These are phyloP conservation scores for Anorthoa munda DNA, from an alignment of 2,888 invertebrate species.

Conservation along the genomic window DNA sequence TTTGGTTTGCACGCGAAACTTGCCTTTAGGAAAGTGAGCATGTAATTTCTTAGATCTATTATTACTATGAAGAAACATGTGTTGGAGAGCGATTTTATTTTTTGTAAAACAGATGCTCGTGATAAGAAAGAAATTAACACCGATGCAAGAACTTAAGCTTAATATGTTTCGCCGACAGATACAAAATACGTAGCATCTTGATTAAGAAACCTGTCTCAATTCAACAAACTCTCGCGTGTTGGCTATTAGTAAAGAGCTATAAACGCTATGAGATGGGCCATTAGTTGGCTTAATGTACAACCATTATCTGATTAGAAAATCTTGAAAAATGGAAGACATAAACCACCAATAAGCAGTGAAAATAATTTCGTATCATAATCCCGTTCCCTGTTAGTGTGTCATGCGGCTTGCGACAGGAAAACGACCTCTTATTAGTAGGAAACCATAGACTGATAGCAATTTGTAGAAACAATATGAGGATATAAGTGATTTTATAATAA, in stretches of 20 bases:
- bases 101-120: slow-evolving; percentile 24
- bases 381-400: slow-evolving; percentile 21
- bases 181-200: slow-evolving; percentile 24
- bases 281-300: slow-evolving; percentile 49
- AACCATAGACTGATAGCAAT: slow-evolving; percentile 21
- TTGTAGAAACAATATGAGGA: slow-evolving; percentile 33
- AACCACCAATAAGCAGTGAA: slow-evolving; percentile 23
- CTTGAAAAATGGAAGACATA: slow-evolving; percentile 40
- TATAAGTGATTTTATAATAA: slow-evolving; percentile 26
- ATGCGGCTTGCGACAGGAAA: slow-evolving; percentile 42
- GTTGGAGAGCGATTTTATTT: slow-evolving; percentile 16
- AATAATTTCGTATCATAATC: slow-evolving; percentile 36
- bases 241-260: slow-evolving; percentile 35
- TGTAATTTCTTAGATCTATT: slow-evolving; percentile 46
- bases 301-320: slow-evolving; percentile 55
- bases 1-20: slow-evolving; percentile 65
- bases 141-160: slow-evolving; percentile 10
- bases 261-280: slow-evolving; percentile 45
- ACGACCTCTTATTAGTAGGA: slow-evolving; percentile 24
- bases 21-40: slow-evolving; percentile 54
- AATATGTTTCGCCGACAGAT: slow-evolving; percentile 6
- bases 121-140: slow-evolving; percentile 22
- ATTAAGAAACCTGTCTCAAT: slow-evolving; percentile 37
- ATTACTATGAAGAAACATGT: slow-evolving; percentile 31
- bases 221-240: slow-evolving; percentile 44